Percentiles rank a stretch among this genome's conserved stretches.
Evolutionary conservation across 2,888 invertebrate genomes (phyloP).

Genomic region (Molorchus minor): DNA sequence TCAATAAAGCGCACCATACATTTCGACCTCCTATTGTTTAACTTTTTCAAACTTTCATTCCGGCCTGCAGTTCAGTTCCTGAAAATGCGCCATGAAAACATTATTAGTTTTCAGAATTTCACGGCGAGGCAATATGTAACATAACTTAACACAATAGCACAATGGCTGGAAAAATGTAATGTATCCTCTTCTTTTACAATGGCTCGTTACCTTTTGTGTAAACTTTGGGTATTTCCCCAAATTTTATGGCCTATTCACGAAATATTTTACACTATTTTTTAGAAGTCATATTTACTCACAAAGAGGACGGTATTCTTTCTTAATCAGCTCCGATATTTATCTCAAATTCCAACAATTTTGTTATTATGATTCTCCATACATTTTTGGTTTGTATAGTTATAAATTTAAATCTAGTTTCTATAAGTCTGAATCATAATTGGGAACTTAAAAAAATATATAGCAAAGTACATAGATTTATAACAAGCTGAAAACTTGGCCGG

Average conservation of each 20-base stretch:
- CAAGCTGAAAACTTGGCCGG: too few species aligned
- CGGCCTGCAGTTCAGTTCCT: conserved; percentile 27
- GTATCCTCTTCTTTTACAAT: conserved; percentile 16
- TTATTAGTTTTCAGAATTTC: conserved; percentile 26
- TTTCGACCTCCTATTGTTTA: conserved; percentile 37
- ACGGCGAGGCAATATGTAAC: conserved; percentile 18
- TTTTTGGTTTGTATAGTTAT: too few species aligned
- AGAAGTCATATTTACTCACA: conserved; percentile 29
- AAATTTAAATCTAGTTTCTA: too few species aligned
- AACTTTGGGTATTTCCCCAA: conserved; percentile 16
- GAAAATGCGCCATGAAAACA: conserved; percentile 26
- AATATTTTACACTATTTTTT: conserved; percentile 1
- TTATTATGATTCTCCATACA: too few species aligned
- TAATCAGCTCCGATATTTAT: too few species aligned
- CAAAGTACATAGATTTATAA: too few species aligned
- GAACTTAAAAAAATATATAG: too few species aligned
- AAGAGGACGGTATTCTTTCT: too few species aligned
- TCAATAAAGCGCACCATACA: conserved; percentile 42
- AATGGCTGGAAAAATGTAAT: conserved; percentile 23
- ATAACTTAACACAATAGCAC: conserved; percentile 26
- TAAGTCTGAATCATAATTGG: too few species aligned
- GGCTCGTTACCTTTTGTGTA: conserved; percentile 14
- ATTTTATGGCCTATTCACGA: conserved; percentile 10
- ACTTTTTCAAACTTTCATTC: conserved; percentile 35
- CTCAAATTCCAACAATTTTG: too few species aligned